Evolutionary conservation across 2,797 vertebrate species (phyloP).

Genomic region (Cryptoprocta ferox): DNA sequence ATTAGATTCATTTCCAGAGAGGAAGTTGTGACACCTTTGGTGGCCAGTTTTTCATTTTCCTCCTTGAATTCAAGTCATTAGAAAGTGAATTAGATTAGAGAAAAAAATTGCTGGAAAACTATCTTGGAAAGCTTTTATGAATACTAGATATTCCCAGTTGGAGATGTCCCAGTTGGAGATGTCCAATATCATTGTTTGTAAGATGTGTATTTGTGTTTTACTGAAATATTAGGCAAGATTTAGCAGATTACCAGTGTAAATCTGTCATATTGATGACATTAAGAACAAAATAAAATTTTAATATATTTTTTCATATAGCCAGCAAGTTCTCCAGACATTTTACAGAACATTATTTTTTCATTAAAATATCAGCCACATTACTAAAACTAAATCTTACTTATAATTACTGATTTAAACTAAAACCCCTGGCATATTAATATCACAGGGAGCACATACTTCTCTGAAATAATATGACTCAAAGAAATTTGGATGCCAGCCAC

Average conservation of each 20-base stretch:
- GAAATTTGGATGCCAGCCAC: not conserved
- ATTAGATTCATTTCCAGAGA: slow-evolving; percentile 59
- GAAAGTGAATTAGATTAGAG: slow-evolving; percentile 61
- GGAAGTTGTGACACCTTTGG: not conserved
- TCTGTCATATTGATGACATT: not conserved
- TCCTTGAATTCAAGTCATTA: slow-evolving; percentile 59
- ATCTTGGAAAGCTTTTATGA: slow-evolving; percentile 74
- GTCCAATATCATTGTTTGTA: not conserved
- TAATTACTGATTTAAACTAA: not conserved
- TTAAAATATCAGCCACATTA: not conserved
- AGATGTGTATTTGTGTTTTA: not conserved
- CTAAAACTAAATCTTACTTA: slow-evolving; percentile 12
- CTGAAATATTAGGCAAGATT: not conserved
- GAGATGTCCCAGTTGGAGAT: fast-evolving
- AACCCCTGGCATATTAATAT: not conserved
- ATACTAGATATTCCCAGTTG: slow-evolving; percentile 65
- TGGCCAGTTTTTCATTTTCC: slow-evolving; percentile 63
- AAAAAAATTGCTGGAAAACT: slow-evolving; percentile 59
- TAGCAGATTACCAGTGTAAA: not conserved
- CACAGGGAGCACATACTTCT: not conserved
- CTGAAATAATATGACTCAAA: not conserved
- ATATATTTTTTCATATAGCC: not conserved
- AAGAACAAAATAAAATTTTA: not conserved
- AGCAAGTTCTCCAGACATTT: not conserved
- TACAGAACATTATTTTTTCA: not conserved